phyloP scores from a whole-genome alignment of 2,113 vertebrate genomes.

The Dicentrarchus labrax region DNA sequence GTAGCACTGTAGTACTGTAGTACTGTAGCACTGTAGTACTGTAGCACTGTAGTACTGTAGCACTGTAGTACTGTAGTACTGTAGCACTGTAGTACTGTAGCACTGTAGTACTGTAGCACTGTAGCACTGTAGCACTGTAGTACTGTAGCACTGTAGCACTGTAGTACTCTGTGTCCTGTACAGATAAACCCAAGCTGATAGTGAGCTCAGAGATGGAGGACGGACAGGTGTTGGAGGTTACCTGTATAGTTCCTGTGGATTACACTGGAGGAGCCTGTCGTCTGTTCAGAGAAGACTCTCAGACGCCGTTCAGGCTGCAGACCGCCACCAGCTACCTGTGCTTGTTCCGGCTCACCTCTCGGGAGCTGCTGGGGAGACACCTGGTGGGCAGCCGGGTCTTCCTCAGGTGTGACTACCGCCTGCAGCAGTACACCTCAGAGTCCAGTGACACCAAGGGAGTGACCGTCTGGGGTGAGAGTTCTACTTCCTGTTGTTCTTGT shows the following conservation, averaged over 20 bases:
- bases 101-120: too few relatives aligned
- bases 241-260: slow-evolving; percentile 28
- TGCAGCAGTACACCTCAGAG: slow-evolving; percentile 28
- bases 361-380: background rate
- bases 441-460: background rate
- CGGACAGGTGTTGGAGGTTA: background rate
- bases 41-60: too few relatives aligned
- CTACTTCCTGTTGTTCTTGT: too few relatives aligned
- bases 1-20: too few relatives aligned
- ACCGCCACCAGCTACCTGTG: background rate
- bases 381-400: background rate
- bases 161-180: background rate
- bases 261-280: slow-evolving; percentile 32
- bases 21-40: too few relatives aligned
- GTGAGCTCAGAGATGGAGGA: background rate
- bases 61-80: too few relatives aligned
- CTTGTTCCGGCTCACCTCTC: slow-evolving; percentile 11
- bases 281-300: background rate
- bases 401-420: slow-evolving; percentile 40
- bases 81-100: too few relatives aligned
- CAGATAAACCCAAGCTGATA: slow-evolving; percentile 13
- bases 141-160: too few relatives aligned
- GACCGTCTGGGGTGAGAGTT: slow-evolving; percentile 27
- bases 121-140: too few relatives aligned
- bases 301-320: background rate